These are phyloP conservation scores for Sciurus vulgaris DNA, from an alignment of 2,797 vertebrate species.

Conservation along the genomic window DNA sequence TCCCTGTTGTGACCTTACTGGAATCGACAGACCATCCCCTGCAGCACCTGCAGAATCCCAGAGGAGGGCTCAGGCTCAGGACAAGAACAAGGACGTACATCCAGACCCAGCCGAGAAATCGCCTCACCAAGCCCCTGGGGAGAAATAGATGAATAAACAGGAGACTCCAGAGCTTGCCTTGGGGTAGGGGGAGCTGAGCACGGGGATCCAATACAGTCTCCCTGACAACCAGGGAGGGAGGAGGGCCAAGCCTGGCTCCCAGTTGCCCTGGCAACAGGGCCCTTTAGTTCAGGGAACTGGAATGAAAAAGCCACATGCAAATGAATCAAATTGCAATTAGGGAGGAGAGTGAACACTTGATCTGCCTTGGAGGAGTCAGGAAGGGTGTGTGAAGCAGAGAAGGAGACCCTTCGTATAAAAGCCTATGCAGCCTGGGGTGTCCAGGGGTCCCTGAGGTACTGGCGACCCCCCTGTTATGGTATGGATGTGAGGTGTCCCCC, in stretches of 20 bases:
- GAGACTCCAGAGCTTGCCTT: not conserved
- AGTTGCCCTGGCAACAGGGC: constrained; percentile 65
- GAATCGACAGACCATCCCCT: not conserved
- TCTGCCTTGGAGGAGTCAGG: not conserved
- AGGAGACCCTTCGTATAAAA: fast-evolving
- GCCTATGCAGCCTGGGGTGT: fast-evolving
- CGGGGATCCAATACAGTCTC: not conserved
- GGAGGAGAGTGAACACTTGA: not conserved
- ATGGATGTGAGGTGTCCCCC: too few relatives aligned
- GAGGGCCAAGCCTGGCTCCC: too few relatives aligned
- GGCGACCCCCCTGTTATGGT: fast-evolving
- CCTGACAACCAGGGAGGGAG: not conserved
- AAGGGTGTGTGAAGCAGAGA: not conserved
- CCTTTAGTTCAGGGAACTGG: not conserved
- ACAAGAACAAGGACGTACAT: too few relatives aligned
- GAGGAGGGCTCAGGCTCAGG: not conserved
- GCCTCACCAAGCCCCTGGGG: fast-evolving
- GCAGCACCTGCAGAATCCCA: not conserved
- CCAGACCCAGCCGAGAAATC: fast-evolving
- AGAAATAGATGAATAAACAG: not conserved
- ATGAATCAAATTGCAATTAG: constrained; percentile 56
- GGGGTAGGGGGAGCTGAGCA: not conserved
- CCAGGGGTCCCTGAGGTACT: not conserved
- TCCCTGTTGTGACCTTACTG: fast-evolving
- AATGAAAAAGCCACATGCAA: constrained; percentile 68